Percentiles rank a stretch among this genome's conserved stretches.
Evolutionary conservation across 2,797 vertebrate genomes (phyloP).

Genomic region (Pseudochirops cupreus): DNA sequence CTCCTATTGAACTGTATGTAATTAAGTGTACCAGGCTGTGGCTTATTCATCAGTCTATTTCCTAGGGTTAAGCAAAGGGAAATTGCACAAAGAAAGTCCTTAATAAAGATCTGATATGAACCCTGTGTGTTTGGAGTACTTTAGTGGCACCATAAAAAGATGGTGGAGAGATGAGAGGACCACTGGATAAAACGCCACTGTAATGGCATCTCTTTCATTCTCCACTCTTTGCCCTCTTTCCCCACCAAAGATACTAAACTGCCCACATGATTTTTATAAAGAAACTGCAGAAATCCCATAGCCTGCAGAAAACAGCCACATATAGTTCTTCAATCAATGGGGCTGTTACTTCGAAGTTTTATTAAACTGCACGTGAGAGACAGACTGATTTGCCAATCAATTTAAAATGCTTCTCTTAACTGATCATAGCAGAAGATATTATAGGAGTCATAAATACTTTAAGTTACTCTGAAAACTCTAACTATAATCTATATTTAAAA

Average conservation of each 20-base stretch:
- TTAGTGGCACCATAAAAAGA: neutral
- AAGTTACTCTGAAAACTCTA: neutral
- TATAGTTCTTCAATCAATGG: slow-evolving; percentile 4
- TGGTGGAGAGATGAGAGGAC: neutral
- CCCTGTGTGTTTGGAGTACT: neutral
- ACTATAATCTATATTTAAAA: slow-evolving; percentile 12
- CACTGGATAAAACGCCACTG: slow-evolving; percentile 3
- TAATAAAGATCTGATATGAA: neutral
- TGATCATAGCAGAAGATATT: neutral
- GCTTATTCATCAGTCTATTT: neutral
- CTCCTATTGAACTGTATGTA: neutral
- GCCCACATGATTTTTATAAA: slow-evolving; percentile 12
- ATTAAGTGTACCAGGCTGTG: neutral
- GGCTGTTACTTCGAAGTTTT: slow-evolving; percentile 20
- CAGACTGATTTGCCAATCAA: neutral
- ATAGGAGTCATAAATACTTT: neutral
- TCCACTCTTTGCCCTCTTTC: neutral
- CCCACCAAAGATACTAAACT: neutral
- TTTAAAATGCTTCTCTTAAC: slow-evolving; percentile 30
- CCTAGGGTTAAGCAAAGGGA: neutral
- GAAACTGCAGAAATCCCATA: slow-evolving; percentile 13
- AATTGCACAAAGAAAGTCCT: neutral
- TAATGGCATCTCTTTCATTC: neutral
- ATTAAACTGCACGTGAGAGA: neutral
- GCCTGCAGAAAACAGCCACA: neutral